These are phyloP conservation scores for Neuroterus valhalla DNA, from an alignment of 1,140 invertebrate genomes.

Conservation along the genomic window DNA sequence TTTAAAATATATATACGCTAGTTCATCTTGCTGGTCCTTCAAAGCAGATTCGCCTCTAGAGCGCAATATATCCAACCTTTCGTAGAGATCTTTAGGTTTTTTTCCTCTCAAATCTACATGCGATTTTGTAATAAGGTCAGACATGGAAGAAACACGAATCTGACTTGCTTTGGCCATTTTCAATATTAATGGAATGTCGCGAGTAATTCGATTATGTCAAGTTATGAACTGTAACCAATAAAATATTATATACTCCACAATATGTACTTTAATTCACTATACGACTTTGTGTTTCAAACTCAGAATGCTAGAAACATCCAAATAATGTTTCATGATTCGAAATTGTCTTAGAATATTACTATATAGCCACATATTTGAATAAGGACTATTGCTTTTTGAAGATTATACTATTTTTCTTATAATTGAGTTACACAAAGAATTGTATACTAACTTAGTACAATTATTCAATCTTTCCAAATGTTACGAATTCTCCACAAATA, in stretches of 20 bases:
- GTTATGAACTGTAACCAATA: constrained; percentile 19
- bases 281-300: too few species aligned
- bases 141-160: background rate
- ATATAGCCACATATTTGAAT: too few species aligned
- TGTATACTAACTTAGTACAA: too few species aligned
- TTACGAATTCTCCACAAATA: too few species aligned
- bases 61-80: constrained; percentile 78
- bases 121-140: constrained; percentile 38
- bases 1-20: constrained; percentile 82
- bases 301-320: too few species aligned
- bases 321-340: too few species aligned
- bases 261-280: background rate
- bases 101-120: constrained; percentile 44
- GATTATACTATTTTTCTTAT: too few species aligned
- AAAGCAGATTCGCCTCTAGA: constrained; percentile 75
- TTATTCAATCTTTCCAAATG: too few species aligned
- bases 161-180: background rate
- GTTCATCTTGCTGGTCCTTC: constrained; percentile 80
- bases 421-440: too few species aligned
- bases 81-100: constrained; percentile 62
- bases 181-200: background rate
- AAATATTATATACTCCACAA: background rate
- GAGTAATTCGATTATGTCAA: background rate
- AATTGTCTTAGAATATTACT: too few species aligned
- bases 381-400: too few species aligned